Evolutionary conservation across 2,888 invertebrate species (phyloP).

Genomic region (Gari tellinella): DNA sequence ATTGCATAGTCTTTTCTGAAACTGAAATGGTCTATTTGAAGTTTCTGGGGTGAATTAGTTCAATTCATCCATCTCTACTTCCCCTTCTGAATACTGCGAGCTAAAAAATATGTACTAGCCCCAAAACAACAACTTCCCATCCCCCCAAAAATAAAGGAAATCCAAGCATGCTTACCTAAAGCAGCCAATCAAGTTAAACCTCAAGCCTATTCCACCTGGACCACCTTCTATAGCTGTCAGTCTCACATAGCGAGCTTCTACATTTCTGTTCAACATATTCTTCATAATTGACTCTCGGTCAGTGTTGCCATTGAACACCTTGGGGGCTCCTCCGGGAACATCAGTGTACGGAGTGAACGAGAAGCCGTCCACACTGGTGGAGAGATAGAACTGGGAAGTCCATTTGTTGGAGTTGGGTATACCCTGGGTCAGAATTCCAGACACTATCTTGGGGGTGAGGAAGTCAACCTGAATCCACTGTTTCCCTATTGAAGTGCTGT

Average conservation of each 20-base stretch:
- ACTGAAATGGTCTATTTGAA: too few species aligned
- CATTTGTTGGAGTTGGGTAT: slow-evolving; percentile 67
- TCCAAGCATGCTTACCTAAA: too few species aligned
- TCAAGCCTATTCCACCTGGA: slow-evolving; percentile 65
- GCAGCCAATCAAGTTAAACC: slow-evolving; percentile 75
- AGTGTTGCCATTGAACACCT: slow-evolving; percentile 67
- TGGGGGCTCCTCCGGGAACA: slow-evolving; percentile 44
- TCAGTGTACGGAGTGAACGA: slow-evolving; percentile 63
- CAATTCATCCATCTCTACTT: too few species aligned
- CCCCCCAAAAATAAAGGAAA: too few species aligned
- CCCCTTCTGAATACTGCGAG: too few species aligned
- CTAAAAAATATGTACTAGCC: too few species aligned
- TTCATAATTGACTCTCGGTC: slow-evolving; percentile 67
- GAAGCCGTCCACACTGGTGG: slow-evolving; percentile 72
- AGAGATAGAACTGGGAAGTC: slow-evolving; percentile 66
- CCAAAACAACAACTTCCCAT: too few species aligned
- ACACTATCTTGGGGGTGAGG: slow-evolving; percentile 62
- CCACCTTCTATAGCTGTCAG: slow-evolving; percentile 64
- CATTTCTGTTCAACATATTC: slow-evolving; percentile 66
- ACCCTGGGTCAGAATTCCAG: slow-evolving; percentile 75
- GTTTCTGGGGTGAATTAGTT: too few species aligned
- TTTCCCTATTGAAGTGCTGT: slow-evolving; percentile 58
- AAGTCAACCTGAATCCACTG: slow-evolving; percentile 77
- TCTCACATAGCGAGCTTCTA: slow-evolving; percentile 69
- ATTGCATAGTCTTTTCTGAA: too few species aligned